Evolutionary conservation across 2,113 vertebrate genomes (phyloP).

Genomic region (Myiozetetes cayanensis): DNA sequence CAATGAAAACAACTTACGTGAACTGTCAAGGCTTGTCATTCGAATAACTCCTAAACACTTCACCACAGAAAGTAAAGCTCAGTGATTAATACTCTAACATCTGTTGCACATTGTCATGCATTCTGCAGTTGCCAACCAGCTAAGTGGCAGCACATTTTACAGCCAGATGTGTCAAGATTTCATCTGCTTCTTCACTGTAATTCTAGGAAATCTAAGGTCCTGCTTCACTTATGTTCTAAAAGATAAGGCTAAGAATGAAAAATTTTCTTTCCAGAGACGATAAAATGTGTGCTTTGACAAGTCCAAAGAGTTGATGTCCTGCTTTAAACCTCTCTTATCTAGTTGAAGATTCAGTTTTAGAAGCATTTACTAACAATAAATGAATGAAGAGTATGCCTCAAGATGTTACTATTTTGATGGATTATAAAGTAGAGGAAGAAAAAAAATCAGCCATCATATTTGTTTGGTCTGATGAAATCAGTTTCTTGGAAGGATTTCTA

Average conservation of each 20-base stretch:
- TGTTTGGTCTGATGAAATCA: not conserved
- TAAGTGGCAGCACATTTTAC: not conserved
- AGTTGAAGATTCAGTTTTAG: not conserved
- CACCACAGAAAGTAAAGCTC: conserved; percentile 14
- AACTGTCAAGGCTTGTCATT: conserved; percentile 30
- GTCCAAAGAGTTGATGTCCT: not conserved
- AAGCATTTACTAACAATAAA: not conserved
- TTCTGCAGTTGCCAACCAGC: not conserved
- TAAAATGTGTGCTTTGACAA: not conserved
- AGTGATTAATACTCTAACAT: conserved; percentile 36
- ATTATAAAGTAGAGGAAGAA: not conserved
- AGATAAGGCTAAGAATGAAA: not conserved
- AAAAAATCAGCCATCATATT: not conserved
- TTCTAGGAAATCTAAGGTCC: not conserved
- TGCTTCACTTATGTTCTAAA: not conserved
- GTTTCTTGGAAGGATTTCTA: not conserved
- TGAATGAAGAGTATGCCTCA: not conserved
- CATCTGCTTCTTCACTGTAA: not conserved
- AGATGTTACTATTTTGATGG: not conserved
- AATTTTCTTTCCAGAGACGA: not conserved
- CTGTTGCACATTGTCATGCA: conserved; percentile 11
- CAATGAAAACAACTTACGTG: conserved; percentile 1
- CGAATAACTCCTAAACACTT: not conserved
- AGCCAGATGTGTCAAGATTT: conserved; percentile 28
- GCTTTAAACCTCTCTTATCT: not conserved